Evolutionary conservation across 2,888 invertebrate genomes (phyloP), one percentile per base, ranked within the genome.

Genomic region (Axea sp.): DNA sequence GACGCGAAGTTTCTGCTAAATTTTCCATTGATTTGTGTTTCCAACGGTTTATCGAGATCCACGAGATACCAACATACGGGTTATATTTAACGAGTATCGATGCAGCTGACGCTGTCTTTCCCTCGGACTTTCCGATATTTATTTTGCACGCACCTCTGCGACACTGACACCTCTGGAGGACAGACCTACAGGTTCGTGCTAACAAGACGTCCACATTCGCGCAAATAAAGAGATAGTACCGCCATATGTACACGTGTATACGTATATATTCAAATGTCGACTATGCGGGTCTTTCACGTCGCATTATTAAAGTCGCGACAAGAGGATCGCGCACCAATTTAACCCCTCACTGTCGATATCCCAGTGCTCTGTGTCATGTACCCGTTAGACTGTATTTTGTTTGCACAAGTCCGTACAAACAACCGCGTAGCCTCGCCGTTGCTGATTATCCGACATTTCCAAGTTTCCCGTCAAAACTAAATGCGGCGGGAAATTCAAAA

Each of bases 151-250:
- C 65, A 71, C 60, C 69, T 47, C 30, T 53, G 35, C 64, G 51
- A 64, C 41, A 45, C 67, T 75, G 75, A 71, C 67, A 67, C 69
- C 53, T 65, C 33, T n/a, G 26, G 41, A 37, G 60, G 55, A 71
- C 43, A 45, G 75, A 75, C 75, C 75, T 71, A 75, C 71, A 75
- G 75, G 59, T 57, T 53, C 60, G 76, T 71, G 64, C 73, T 76
- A 76, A 76, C 76, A 67, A 76, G 76, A 76, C 64, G 76, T 76
- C 71, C 64, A 55, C 73, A 71, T 68, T 55, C 67, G 22, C 67
- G 67, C 47, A 67, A 73, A 76, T 76, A 76, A 67, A 76, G 76
- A 76, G 69, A 74, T 69, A 64, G 74, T 9, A 51, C 64, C 69
- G 49, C 57, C 72, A 64, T 65, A 59, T 53, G 4, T 3, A 60